Base-by-base conservation (phyloP, 1,140 invertebrate species). In the Oedothorax gibbosus region DNA sequence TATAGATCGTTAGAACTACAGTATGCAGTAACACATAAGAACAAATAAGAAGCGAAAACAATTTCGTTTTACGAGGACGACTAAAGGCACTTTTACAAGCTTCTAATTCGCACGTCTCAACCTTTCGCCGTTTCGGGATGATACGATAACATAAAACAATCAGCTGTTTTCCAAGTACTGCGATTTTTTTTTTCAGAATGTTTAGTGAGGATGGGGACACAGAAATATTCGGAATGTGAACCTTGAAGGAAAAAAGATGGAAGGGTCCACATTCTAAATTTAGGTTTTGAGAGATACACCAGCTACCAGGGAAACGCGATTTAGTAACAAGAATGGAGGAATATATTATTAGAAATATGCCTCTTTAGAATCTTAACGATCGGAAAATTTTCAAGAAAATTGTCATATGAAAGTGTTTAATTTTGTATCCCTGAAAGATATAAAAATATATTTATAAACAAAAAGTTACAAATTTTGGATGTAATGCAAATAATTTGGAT, bases 221-320 rank as follows among this genome's bases (percentile, higher is more conserved):
- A 68, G 68, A 71, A 81, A 72, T 81, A 81, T 81, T 66, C 50
- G 79, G 68, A 71, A 79, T 68, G 65, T 81, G 35, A 35, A 72
- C 62, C 54, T 49, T 7, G 20, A 56, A 65, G 9, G 77, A 35
- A 35, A 35, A n/a, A 35, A 35, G 1, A 35, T 35, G 35, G 35
- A 35, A 64, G 78, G 78, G 50, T 56, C 51, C 65, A 50, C 53
- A 20, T 69, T 71, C 79, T 81, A 81, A 71, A 71, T 35, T 62
- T 81, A 81, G 79, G 69, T 50, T 56, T 56, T 68, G 53, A 71
- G 35, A 35, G 62, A 81, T 51, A 81, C 50, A 60, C 35, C 21
- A 60, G 64, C 78, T 79, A 81, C 53, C 68, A 21, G 15, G 54
- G 18, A 21, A 50, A 49, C 11, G 57, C 12, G 6, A 62, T 35